These are phyloP conservation scores for Phyllotreta cruciferae DNA, from an alignment of 2,888 invertebrate species.

Conservation along the genomic window DNA sequence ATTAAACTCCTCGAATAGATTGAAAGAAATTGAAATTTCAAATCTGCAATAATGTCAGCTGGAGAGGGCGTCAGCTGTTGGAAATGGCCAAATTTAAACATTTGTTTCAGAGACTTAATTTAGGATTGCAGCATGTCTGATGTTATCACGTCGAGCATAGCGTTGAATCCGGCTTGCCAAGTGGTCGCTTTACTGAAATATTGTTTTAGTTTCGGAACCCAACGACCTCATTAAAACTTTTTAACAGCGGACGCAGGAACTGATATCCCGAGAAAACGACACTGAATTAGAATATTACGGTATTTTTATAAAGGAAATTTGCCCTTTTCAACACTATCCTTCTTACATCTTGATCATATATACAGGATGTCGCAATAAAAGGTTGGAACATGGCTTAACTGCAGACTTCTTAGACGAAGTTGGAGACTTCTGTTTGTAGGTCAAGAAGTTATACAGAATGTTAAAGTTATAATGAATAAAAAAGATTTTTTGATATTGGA, in stretches of 20 bases:
- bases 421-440: too few species aligned
- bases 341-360: too few species aligned
- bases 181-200: constrained; percentile 18
- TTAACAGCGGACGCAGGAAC: constrained; percentile 4
- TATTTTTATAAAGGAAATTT: too few species aligned
- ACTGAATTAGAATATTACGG: too few species aligned
- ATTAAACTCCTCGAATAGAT: background rate
- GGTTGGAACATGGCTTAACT: too few species aligned
- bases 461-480: too few species aligned
- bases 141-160: constrained; percentile 31
- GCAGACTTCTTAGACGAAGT: too few species aligned
- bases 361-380: too few species aligned
- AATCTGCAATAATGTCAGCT: constrained; percentile 44
- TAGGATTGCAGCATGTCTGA: constrained; percentile 35
- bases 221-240: constrained; percentile 19
- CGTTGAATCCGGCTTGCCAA: constrained; percentile 8
- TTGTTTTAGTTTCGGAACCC: constrained; percentile 15
- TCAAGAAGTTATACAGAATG: too few species aligned
- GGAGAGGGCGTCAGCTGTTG: constrained; percentile 41
- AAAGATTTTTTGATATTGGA: too few species aligned
- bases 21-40: constrained; percentile 30
- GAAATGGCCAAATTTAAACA: constrained; percentile 45
- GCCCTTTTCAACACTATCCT: too few species aligned
- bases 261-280: too few species aligned
- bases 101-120: constrained; percentile 44